Evolutionary conservation across 2,888 invertebrate genomes (phyloP).

Genomic region (Ochlodes sylvanus): DNA sequence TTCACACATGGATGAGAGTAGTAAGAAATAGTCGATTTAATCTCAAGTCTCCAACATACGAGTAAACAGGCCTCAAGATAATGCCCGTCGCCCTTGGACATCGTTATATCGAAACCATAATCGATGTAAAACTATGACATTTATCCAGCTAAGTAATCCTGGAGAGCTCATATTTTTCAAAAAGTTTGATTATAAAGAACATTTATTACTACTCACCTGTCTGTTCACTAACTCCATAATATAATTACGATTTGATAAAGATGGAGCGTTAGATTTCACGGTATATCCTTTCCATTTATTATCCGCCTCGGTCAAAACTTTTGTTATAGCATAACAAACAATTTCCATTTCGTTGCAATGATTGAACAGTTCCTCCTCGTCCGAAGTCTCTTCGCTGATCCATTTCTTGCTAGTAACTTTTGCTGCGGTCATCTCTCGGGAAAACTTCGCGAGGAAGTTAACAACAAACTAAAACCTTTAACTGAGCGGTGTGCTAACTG

Average conservation of each 20-base stretch:
- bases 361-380: slow-evolving; percentile 77
- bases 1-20: no score
- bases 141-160: no score
- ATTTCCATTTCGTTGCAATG: slow-evolving; percentile 81
- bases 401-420: slow-evolving; percentile 75
- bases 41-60: no score
- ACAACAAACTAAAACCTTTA: slow-evolving; percentile 43
- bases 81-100: no score
- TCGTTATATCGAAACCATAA: no score
- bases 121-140: no score
- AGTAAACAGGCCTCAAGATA: no score
- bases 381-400: slow-evolving; percentile 82
- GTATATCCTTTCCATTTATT: slow-evolving; percentile 76
- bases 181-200: no score
- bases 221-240: slow-evolving; percentile 81
- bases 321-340: slow-evolving; percentile 76
- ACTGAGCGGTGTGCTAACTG: slow-evolving; percentile 57
- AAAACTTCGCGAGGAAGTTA: slow-evolving; percentile 16
- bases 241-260: slow-evolving; percentile 73
- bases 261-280: slow-evolving; percentile 58
- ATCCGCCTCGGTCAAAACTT: slow-evolving; percentile 75
- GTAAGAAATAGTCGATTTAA: no score
- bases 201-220: slow-evolving; percentile 62
- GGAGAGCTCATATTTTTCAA: no score
- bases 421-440: slow-evolving; percentile 43